Evolutionary conservation across 1,140 invertebrate species (phyloP).

Genomic region (Sesamia nonagrioides): DNA sequence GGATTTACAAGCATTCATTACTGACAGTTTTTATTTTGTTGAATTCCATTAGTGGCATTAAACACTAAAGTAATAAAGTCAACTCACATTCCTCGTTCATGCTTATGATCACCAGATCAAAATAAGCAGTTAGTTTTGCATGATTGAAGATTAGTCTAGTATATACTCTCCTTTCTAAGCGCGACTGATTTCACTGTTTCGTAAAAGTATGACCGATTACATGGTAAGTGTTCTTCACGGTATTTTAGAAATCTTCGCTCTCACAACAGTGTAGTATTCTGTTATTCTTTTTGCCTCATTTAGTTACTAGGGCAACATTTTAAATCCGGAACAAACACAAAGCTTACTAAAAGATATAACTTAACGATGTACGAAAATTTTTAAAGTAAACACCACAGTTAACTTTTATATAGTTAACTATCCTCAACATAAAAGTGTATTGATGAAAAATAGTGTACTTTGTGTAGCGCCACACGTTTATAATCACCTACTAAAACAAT

Average conservation of each 20-base stretch:
- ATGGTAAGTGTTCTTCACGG: constrained; percentile 2
- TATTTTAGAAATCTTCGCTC: constrained; percentile 22
- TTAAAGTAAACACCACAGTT: too few relatives aligned
- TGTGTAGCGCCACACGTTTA: too few relatives aligned
- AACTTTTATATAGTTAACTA: too few relatives aligned
- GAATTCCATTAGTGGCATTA: too few relatives aligned
- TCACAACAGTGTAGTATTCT: neutral
- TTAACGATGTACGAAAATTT: too few relatives aligned
- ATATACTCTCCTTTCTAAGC: constrained; percentile 18
- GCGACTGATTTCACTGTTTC: constrained; percentile 29
- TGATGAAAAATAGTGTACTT: too few relatives aligned
- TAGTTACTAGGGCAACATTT: neutral
- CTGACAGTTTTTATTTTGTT: too few relatives aligned
- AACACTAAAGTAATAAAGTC: neutral
- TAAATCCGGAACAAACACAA: neutral
- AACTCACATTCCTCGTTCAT: neutral
- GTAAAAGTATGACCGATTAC: constrained; percentile 28
- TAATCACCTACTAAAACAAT: too few relatives aligned
- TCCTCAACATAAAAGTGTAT: too few relatives aligned
- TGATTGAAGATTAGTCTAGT: constrained; percentile 18
- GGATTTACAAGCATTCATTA: neutral
- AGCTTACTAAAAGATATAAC: too few relatives aligned
- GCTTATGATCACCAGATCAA: neutral
- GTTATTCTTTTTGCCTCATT: neutral
- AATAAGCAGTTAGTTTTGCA: constrained; percentile 16